Percentiles rank a stretch among this genome's conserved stretches.
These are phyloP conservation scores for Emydura subglobosa DNA, from an alignment of 2,113 vertebrate species.

Conservation along the genomic window DNA sequence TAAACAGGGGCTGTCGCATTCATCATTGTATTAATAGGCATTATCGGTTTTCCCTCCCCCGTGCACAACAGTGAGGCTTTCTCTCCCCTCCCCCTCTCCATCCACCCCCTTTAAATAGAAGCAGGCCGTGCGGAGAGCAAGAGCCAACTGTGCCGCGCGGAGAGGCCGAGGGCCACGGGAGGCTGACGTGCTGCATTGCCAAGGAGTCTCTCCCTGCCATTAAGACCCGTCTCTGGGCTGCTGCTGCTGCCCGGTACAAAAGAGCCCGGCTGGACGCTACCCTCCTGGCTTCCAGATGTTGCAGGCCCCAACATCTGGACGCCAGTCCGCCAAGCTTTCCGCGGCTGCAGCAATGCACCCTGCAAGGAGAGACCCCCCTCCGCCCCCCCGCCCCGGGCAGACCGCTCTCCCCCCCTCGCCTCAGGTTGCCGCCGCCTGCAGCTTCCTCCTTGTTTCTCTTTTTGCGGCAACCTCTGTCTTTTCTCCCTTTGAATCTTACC, in stretches of 20 bases:
- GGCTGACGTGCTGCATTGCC: background rate
- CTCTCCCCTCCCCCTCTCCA: background rate
- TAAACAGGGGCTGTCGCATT: background rate
- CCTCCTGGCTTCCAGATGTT: background rate
- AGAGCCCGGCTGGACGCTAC: background rate
- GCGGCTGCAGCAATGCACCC: background rate
- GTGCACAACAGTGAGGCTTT: background rate
- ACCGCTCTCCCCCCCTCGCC: background rate
- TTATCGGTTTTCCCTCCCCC: background rate
- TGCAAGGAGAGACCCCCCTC: background rate
- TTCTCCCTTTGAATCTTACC: constrained; percentile 40
- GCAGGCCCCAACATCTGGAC: background rate
- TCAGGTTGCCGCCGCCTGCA: background rate
- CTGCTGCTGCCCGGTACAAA: background rate
- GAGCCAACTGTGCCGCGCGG: background rate
- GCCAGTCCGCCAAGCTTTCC: background rate
- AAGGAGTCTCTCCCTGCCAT: background rate
- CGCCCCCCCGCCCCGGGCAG: background rate
- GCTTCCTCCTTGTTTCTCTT: background rate
- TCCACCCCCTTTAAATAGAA: background rate
- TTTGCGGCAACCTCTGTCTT: background rate
- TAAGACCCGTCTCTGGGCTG: background rate
- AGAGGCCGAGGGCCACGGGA: background rate
- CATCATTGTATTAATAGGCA: background rate
- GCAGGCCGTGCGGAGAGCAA: background rate